Conservation (phyloP, 2,113 vertebrate species). For the Ondatra zibethicus region DNA sequence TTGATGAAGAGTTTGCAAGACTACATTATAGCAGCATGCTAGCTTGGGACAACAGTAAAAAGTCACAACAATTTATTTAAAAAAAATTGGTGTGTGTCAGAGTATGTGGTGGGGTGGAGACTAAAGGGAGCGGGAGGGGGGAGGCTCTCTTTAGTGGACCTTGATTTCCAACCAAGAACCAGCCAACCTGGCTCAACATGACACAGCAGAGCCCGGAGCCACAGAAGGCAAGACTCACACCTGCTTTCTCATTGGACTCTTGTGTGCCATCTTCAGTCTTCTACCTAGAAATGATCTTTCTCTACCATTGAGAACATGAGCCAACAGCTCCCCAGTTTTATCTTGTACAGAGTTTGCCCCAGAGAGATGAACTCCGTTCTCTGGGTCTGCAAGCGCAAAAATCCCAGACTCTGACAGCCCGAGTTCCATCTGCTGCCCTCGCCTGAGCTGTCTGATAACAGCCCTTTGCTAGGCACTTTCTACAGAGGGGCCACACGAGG, state of each 20-base stretch:
- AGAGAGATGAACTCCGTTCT: neutral
- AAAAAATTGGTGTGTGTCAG: neutral
- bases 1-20: constrained; percentile 34
- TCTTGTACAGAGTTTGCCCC: neutral
- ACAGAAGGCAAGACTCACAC: neutral
- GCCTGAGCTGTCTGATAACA: neutral
- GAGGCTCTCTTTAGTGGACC: neutral
- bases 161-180: neutral
- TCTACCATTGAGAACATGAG: neutral
- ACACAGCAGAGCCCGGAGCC: neutral
- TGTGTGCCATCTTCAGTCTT: neutral
- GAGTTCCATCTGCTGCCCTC: neutral
- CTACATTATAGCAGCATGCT: neutral
- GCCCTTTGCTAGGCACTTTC: neutral
- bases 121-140: fast-evolving
- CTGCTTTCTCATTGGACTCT: neutral
- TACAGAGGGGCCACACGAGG: neutral
- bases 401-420: neutral
- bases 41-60: neutral
- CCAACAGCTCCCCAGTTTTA: neutral
- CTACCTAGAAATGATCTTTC: neutral
- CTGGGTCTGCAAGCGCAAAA: neutral
- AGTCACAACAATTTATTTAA: neutral
- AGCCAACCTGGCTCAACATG: neutral
- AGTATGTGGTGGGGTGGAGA: neutral